Evolutionary conservation across 2,797 vertebrate species (phyloP).

Genomic region (Lagocephalus sceleratus): DNA sequence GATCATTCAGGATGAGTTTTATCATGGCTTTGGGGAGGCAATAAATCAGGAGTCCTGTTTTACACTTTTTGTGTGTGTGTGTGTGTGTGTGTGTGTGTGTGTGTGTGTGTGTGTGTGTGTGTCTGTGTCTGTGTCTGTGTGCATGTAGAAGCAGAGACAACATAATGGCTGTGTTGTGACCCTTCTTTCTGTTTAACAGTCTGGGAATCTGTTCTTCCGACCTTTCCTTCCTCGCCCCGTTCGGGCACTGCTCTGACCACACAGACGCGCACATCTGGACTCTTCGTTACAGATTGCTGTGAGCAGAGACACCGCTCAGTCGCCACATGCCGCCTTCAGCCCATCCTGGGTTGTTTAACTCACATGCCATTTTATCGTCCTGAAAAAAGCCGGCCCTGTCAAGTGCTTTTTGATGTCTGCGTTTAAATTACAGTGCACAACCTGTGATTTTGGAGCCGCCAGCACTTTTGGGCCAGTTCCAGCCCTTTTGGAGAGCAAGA

Average conservation of each 20-base stretch:
- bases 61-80: neutral
- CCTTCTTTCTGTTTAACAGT: constrained; percentile 51
- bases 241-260: constrained; percentile 22
- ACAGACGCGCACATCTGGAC: constrained; percentile 18
- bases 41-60: constrained; percentile 41
- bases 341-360: constrained; percentile 13
- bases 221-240: constrained; percentile 45
- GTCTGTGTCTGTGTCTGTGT: neutral
- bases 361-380: constrained; percentile 26
- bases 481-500: too few species aligned
- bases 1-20: constrained; percentile 47
- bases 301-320: constrained; percentile 5
- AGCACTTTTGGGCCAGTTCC: constrained; percentile 2
- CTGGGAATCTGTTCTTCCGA: constrained; percentile 58
- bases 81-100: constrained; percentile 4
- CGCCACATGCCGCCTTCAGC: constrained; percentile 10
- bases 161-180: constrained; percentile 11
- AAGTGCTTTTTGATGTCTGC: constrained; percentile 25
- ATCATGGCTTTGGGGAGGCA: constrained; percentile 40
- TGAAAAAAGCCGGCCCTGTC: constrained; percentile 25
- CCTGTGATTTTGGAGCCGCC: constrained; percentile 16
- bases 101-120: neutral
- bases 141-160: constrained; percentile 6
- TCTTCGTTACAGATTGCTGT: constrained; percentile 25
- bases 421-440: constrained; percentile 52